A percentile compares a stretch with the other conserved stretches of the same genome.
Conservation (phyloP, 1,140 invertebrate species). For the Drosophila lowei region DNA sequence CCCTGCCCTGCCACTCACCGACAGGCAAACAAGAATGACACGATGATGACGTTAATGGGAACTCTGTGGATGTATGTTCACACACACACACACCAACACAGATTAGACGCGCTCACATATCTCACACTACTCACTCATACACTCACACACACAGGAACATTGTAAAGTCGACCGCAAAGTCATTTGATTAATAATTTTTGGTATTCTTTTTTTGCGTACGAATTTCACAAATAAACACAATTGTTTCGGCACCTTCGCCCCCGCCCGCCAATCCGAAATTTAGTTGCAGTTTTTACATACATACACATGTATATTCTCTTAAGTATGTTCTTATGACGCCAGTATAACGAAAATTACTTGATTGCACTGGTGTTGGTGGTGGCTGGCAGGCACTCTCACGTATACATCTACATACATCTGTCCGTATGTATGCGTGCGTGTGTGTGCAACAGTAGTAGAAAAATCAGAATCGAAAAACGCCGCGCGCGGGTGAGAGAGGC, state of each 20-base stretch:
- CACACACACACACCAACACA: conserved; percentile 45
- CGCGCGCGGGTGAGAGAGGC: conserved; percentile 77
- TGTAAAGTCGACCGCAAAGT: conserved; percentile 72
- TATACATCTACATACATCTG: conserved; percentile 12
- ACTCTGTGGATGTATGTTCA: conserved; percentile 65
- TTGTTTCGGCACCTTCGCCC: conserved; percentile 14
- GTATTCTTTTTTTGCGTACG: conserved; percentile 55
- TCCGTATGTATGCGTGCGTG: conserved; percentile 47
- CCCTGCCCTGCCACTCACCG: conserved; percentile 12
- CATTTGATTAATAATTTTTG: conserved; percentile 75
- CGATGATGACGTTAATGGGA: conserved; percentile 82
- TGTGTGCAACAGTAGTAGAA: conserved; percentile 47
- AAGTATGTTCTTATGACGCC: conserved; percentile 78
- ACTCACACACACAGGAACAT: conserved; percentile 45
- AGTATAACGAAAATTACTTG: conserved; percentile 79
- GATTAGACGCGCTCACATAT: conserved; percentile 52
- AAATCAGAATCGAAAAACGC: conserved; percentile 74
- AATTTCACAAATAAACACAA: conserved; percentile 77
- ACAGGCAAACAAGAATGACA: conserved; percentile 78
- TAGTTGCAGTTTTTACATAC: conserved; percentile 36
- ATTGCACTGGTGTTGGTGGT: conserved; percentile 59
- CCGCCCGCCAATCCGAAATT: neutral
- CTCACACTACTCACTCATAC: conserved; percentile 35
- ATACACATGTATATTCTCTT: conserved; percentile 44
- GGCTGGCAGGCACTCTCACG: conserved; percentile 38